phyloP scores from a whole-genome alignment of 2,888 invertebrate species.

The Crossocerus cetratus region DNA sequence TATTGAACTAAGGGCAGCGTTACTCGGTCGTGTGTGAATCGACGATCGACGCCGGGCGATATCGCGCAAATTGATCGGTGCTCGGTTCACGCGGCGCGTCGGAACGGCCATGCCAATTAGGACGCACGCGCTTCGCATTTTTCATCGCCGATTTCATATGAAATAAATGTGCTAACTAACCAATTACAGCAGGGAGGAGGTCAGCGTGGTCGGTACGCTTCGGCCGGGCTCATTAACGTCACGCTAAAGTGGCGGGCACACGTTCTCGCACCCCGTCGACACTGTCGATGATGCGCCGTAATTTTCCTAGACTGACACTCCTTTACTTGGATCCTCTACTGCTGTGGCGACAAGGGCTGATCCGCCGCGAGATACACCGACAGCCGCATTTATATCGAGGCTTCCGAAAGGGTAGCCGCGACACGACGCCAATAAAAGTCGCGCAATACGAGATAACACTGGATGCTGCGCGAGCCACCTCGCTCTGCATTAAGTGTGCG shows the following conservation, averaged over 20 bases:
- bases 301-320: too few relatives aligned
- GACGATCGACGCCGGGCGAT: conserved; percentile 43
- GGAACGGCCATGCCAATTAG: conserved; percentile 54
- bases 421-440: too few relatives aligned
- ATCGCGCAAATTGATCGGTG: conserved; percentile 52
- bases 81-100: conserved; percentile 36
- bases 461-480: too few relatives aligned
- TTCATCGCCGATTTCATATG: conserved; percentile 56
- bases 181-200: conserved; percentile 61
- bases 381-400: too few relatives aligned
- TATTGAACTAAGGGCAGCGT: conserved; percentile 40
- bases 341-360: too few relatives aligned
- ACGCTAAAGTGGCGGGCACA: conserved; percentile 40
- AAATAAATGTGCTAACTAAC: conserved; percentile 70
- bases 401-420: too few relatives aligned
- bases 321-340: too few relatives aligned
- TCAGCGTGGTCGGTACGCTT: conserved; percentile 47
- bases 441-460: too few relatives aligned
- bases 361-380: too few relatives aligned
- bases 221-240: conserved; percentile 66
- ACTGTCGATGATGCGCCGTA: too few relatives aligned
- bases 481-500: too few relatives aligned
- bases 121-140: conserved; percentile 66
- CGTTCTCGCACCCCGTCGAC: too few relatives aligned
- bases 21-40: conserved; percentile 54